These are phyloP conservation scores for Pantala flavescens DNA, from an alignment of 1,140 invertebrate genomes.

Conservation along the genomic window DNA sequence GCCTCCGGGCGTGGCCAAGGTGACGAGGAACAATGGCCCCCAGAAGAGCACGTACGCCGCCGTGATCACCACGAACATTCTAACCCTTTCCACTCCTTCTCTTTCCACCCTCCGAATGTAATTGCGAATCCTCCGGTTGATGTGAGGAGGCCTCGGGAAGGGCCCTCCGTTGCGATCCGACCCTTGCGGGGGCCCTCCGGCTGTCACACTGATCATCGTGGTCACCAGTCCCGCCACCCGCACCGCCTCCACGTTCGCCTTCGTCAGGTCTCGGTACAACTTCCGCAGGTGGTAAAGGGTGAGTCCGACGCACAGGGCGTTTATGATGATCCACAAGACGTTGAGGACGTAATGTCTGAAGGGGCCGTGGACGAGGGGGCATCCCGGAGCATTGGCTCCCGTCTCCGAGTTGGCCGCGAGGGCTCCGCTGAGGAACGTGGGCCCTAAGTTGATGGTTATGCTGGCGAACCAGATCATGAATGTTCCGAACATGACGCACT, in stretches of 20 bases:
- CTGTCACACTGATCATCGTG: constrained; percentile 61
- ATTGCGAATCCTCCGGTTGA: constrained; percentile 61
- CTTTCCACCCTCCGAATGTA: constrained; percentile 65
- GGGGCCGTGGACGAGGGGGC: constrained; percentile 55
- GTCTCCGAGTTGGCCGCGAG: constrained; percentile 70
- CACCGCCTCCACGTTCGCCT: constrained; percentile 50
- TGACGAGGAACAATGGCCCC: constrained; percentile 79
- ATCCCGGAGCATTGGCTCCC: constrained; percentile 64
- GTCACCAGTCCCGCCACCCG: constrained; percentile 61
- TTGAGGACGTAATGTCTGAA: constrained; percentile 77
- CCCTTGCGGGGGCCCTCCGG: constrained; percentile 32
- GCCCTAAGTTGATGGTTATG: constrained; percentile 82
- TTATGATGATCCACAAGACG: constrained; percentile 79
- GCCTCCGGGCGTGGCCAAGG: constrained; percentile 54
- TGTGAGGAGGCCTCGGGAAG: constrained; percentile 35
- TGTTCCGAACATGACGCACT: constrained; percentile 82
- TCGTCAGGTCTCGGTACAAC: constrained; percentile 71
- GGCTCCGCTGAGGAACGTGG: constrained; percentile 77
- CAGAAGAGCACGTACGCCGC: constrained; percentile 76
- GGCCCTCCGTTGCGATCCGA: constrained; percentile 17
- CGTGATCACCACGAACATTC: constrained; percentile 78
- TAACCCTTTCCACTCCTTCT: constrained; percentile 63
- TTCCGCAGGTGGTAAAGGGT: constrained; percentile 75
- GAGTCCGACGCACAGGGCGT: constrained; percentile 74
- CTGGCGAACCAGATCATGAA: constrained; percentile 89